A percentile compares a stretch with the other conserved stretches of the same genome.
Conservation (phyloP, 1,140 invertebrate genomes). For the Drosophila baimaii region DNA sequence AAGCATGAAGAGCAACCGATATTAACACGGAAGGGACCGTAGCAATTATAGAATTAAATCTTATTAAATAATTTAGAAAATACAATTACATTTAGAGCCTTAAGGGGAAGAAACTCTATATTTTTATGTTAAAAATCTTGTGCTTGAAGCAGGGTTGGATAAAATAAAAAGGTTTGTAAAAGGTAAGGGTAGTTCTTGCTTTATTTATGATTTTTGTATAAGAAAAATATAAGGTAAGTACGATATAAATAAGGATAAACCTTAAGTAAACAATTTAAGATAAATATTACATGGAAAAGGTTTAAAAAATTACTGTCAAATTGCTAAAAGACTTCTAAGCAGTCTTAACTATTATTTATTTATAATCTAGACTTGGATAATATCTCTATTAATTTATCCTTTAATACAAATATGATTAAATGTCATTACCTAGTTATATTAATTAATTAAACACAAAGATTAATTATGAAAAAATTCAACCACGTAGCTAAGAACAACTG, state of each 20-base stretch:
- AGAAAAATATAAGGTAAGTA: neutral
- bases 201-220: neutral
- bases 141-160: neutral
- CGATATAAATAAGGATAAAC: neutral
- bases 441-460: neutral
- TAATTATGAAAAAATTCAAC: neutral
- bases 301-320: no score
- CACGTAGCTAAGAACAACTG: neutral
- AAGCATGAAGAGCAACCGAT: constrained; percentile 39
- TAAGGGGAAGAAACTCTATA: no score
- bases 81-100: neutral
- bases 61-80: neutral
- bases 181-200: neutral
- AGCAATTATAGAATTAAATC: neutral
- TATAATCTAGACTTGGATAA: neutral
- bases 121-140: neutral
- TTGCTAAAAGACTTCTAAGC: neutral
- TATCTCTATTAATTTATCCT: neutral
- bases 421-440: neutral
- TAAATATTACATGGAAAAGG: neutral
- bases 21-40: constrained; percentile 20
- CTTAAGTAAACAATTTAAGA: neutral
- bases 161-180: neutral
- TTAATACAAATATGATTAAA: neutral
- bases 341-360: neutral